Conservation (phyloP, 1,140 invertebrate genomes). For the Magallana angulata region DNA sequence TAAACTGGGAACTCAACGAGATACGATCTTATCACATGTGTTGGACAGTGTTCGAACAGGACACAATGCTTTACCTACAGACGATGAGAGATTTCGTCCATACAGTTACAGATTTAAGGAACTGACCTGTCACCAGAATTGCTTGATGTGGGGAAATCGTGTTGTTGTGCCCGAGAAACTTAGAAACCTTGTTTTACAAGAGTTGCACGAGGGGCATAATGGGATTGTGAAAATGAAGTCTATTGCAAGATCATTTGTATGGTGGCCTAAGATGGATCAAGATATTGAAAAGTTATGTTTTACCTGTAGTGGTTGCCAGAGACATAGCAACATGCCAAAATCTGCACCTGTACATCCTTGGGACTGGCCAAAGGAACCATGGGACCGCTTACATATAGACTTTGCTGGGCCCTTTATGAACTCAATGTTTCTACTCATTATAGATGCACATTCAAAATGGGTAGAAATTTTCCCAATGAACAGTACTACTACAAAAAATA, state of each 20-base stretch:
- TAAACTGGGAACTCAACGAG: neutral
- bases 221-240: conserved; percentile 52
- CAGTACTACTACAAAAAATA: too few species aligned
- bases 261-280: conserved; percentile 60
- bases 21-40: neutral
- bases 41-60: neutral
- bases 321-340: conserved; percentile 21
- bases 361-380: conserved; percentile 41
- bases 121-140: conserved; percentile 46
- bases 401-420: conserved; percentile 41
- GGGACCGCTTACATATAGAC: conserved; percentile 51
- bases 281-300: conserved; percentile 52
- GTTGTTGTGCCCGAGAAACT: conserved; percentile 48
- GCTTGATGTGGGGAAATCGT: conserved; percentile 25
- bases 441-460: too few species aligned
- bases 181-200: conserved; percentile 10
- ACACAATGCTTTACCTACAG: neutral
- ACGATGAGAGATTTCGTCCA: neutral
- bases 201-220: conserved; percentile 50
- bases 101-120: conserved; percentile 32
- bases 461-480: too few species aligned
- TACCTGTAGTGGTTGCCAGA: conserved; percentile 42
- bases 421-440: too few species aligned
- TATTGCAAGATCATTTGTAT: conserved; percentile 52
- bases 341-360: conserved; percentile 49